These are phyloP conservation scores for Calycopis cecrops DNA, from an alignment of 1,140 invertebrate species.

Conservation along the genomic window DNA sequence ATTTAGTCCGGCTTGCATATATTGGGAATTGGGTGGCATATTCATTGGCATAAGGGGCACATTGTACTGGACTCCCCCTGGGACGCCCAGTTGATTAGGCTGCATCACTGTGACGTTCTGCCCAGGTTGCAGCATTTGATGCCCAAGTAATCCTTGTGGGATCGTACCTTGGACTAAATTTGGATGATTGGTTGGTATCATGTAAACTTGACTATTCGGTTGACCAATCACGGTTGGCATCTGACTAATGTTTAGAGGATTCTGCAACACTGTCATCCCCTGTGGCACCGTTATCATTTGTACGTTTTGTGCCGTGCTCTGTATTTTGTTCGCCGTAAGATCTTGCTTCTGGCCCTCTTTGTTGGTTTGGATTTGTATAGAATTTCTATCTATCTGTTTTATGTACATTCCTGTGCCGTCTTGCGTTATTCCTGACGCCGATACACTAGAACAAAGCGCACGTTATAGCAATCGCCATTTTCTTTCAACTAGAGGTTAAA, in stretches of 20 bases:
- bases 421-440: constrained; percentile 44
- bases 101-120: constrained; percentile 67
- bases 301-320: constrained; percentile 55
- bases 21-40: constrained; percentile 53
- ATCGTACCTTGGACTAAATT: constrained; percentile 51
- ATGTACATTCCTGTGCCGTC: constrained; percentile 64
- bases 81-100: constrained; percentile 55
- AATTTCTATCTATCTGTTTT: constrained; percentile 58
- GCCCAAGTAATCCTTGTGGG: constrained; percentile 47
- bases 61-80: constrained; percentile 60
- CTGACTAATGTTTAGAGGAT: constrained; percentile 59
- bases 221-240: constrained; percentile 60
- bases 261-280: constrained; percentile 65
- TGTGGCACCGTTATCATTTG: constrained; percentile 68
- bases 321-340: constrained; percentile 46
- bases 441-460: constrained; percentile 42
- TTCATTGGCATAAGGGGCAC: constrained; percentile 65
- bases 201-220: constrained; percentile 64
- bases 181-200: constrained; percentile 62
- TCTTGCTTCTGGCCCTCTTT: constrained; percentile 64
- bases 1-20: constrained; percentile 58
- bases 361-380: constrained; percentile 57
- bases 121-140: constrained; percentile 56
- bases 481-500: background rate
- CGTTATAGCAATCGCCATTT: background rate